Evolutionary conservation across 2,113 vertebrate species (phyloP).

Genomic region (Oenanthe oenanthe): DNA sequence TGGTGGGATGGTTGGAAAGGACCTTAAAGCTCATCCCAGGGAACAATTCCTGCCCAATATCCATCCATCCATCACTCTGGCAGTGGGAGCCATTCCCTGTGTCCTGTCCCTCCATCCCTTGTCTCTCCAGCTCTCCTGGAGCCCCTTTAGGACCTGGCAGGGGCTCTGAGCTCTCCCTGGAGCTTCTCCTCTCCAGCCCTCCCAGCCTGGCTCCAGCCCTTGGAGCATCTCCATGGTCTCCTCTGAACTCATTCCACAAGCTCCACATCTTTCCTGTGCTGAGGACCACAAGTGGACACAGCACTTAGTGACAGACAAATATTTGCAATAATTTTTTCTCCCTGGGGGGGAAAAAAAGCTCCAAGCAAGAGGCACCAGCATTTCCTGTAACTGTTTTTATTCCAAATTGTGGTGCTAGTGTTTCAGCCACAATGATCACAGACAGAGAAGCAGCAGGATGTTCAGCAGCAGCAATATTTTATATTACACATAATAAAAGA

Average conservation of each 20-base stretch:
- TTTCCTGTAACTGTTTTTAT: background rate
- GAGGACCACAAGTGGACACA: background rate
- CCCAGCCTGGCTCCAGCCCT: background rate
- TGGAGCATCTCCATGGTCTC: accelerated
- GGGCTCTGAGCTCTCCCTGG: background rate
- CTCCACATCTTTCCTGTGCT: background rate
- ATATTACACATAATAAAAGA: background rate
- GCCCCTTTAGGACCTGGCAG: accelerated
- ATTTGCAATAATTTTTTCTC: background rate
- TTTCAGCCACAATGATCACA: background rate
- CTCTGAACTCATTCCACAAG: background rate
- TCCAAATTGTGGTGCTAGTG: background rate
- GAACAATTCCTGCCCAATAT: accelerated
- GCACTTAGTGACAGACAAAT: background rate
- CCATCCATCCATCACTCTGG: background rate
- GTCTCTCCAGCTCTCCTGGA: background rate
- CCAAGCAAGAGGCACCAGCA: background rate
- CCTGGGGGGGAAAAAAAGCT: background rate
- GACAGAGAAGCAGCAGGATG: background rate
- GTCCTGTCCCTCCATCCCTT: background rate
- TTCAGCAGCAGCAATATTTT: background rate
- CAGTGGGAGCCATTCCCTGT: background rate
- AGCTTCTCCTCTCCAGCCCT: background rate
- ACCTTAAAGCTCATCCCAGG: background rate
- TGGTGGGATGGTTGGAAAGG: background rate